Evolutionary conservation across 2,797 vertebrate species (phyloP).

Genomic region (Champsocephalus esox): DNA sequence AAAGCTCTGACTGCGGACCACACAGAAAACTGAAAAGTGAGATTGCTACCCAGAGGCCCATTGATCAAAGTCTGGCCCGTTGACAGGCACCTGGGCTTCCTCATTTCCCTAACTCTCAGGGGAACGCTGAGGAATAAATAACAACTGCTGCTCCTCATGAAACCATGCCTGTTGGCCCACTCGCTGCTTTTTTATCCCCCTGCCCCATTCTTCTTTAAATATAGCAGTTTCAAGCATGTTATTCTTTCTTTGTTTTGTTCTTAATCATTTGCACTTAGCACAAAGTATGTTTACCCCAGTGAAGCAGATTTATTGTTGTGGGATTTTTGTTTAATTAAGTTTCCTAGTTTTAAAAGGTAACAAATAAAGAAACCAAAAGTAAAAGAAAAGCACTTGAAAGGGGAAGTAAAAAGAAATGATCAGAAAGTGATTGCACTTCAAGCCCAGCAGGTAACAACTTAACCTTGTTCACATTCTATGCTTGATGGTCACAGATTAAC

Average conservation of each 20-base stretch:
- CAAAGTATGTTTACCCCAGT: background rate
- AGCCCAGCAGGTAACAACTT: background rate
- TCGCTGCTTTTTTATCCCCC: background rate
- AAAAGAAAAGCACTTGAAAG: background rate
- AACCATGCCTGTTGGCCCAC: background rate
- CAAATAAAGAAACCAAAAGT: background rate
- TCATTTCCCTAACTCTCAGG: slow-evolving; percentile 43
- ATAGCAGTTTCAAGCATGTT: background rate
- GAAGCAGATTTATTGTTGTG: background rate
- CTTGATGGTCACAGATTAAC: background rate
- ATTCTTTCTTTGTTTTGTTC: background rate
- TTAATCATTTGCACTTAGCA: background rate
- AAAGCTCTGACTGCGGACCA: slow-evolving; percentile 20
- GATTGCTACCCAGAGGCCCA: slow-evolving; percentile 49
- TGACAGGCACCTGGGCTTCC: slow-evolving; percentile 60
- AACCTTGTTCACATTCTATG: background rate
- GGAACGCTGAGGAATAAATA: slow-evolving; percentile 52
- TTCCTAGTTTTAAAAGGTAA: background rate
- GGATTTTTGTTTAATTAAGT: background rate
- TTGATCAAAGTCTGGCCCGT: slow-evolving; percentile 64
- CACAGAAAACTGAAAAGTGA: slow-evolving; percentile 44
- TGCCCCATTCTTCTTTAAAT: too few species aligned
- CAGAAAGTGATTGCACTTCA: background rate
- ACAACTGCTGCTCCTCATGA: slow-evolving; percentile 49
- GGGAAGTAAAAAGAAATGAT: background rate